Conservation (phyloP, 2,797 vertebrate genomes). For the Paguma larvata region DNA sequence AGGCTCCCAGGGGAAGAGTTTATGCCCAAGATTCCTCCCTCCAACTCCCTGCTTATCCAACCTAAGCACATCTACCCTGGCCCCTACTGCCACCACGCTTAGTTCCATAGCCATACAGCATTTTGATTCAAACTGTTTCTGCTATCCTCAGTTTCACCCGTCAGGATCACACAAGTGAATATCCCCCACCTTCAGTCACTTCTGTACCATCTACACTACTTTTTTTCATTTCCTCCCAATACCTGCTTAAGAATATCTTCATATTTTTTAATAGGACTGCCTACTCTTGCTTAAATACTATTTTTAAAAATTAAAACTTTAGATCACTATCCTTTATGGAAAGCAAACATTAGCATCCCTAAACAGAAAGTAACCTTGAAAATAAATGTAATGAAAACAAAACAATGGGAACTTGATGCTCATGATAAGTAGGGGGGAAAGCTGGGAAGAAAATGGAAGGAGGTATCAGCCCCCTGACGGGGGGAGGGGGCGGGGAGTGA, state of each 20-base stretch:
- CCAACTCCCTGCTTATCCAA: neutral
- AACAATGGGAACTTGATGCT: neutral
- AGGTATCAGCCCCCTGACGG: neutral
- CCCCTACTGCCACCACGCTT: neutral
- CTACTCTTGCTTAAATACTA: neutral
- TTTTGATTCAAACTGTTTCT: neutral
- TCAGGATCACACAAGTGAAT: neutral
- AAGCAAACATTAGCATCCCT: slow-evolving; percentile 49
- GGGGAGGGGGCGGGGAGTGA: rapidly evolving
- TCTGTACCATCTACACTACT: neutral
- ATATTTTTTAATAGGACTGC: neutral
- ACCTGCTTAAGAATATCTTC: neutral
- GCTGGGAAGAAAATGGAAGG: neutral
- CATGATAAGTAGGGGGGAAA: neutral
- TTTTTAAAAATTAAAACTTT: neutral
- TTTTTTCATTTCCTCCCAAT: neutral
- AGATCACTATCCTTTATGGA: neutral
- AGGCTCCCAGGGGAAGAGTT: neutral
- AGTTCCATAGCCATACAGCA: neutral
- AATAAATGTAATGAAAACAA: neutral
- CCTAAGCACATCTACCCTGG: rapidly evolving
- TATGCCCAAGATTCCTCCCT: neutral
- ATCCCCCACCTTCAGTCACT: too few relatives aligned
- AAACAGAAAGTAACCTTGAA: slow-evolving; percentile 29
- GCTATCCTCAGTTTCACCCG: neutral